These are phyloP conservation scores for Gavia stellata DNA, from an alignment of 2,113 vertebrate species.

Conservation along the genomic window DNA sequence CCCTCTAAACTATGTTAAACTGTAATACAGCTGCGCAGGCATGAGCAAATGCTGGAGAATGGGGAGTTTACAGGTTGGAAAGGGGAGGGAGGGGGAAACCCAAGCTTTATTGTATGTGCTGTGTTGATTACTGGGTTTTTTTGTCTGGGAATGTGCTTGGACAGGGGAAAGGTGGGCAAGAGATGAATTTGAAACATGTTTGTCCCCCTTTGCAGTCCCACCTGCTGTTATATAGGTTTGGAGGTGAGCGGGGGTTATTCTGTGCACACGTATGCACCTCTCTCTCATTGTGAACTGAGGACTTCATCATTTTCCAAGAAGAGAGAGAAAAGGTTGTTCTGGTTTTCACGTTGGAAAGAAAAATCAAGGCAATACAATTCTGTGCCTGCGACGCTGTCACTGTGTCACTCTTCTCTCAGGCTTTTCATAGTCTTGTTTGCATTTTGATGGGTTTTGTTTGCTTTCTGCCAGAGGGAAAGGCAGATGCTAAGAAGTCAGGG, in stretches of 20 bases:
- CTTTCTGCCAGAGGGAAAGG: background rate
- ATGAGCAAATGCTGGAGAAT: background rate
- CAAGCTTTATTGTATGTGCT: background rate
- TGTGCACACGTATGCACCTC: background rate
- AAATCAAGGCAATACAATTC: background rate
- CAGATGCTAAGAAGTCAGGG: background rate
- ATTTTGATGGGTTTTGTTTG: background rate
- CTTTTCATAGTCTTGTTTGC: background rate
- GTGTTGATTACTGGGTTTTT: background rate
- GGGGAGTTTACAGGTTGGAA: background rate
- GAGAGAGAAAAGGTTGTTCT: background rate
- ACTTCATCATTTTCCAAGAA: background rate
- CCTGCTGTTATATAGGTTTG: background rate
- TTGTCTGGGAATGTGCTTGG: background rate
- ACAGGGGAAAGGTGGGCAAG: background rate
- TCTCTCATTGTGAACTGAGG: background rate
- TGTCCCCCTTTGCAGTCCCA: background rate
- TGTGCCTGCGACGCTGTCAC: background rate
- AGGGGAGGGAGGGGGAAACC: background rate
- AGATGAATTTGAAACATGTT: background rate
- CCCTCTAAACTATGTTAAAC: conserved; percentile 68
- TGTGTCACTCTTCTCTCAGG: background rate
- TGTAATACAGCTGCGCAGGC: conserved; percentile 47
- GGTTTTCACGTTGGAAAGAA: background rate
- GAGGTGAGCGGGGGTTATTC: background rate